These are phyloP conservation scores for Argopecten irradians DNA, from an alignment of 1,140 invertebrate species.

Conservation along the genomic window DNA sequence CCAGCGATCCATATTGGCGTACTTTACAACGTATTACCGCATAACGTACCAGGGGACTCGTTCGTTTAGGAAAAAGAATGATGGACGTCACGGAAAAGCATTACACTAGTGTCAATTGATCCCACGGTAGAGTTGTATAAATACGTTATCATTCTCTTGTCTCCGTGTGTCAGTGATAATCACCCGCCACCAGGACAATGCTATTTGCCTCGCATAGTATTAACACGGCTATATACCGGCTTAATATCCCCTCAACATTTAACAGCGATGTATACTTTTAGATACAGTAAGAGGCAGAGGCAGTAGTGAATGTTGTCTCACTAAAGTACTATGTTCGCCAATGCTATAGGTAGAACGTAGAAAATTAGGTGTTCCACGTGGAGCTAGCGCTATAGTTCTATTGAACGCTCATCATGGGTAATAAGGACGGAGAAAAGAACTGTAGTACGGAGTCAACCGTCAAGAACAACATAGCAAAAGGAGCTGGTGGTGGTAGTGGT, in stretches of 20 bases:
- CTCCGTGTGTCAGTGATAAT: background rate
- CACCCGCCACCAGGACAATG: background rate
- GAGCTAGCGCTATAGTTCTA: background rate
- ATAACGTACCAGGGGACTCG: background rate
- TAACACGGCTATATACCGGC: background rate
- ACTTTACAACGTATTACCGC: background rate
- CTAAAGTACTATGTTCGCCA: background rate
- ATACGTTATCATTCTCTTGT: background rate
- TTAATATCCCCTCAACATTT: background rate
- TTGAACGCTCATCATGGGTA: slow-evolving; percentile 13
- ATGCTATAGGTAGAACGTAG: background rate
- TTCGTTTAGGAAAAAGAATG: background rate
- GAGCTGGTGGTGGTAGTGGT: slow-evolving; percentile 34
- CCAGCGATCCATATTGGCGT: background rate
- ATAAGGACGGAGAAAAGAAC: background rate
- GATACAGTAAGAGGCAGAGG: background rate
- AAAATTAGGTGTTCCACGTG: slow-evolving; percentile 9
- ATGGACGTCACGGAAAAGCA: background rate
- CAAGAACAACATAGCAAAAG: slow-evolving; percentile 10
- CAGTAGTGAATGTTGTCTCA: background rate
- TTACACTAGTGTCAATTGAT: background rate
- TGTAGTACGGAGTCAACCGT: background rate
- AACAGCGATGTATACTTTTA: background rate
- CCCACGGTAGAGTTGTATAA: background rate
- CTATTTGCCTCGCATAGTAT: background rate